These are phyloP conservation scores for Smithornis capensis DNA, from an alignment of 2,113 vertebrate species.

Conservation along the genomic window DNA sequence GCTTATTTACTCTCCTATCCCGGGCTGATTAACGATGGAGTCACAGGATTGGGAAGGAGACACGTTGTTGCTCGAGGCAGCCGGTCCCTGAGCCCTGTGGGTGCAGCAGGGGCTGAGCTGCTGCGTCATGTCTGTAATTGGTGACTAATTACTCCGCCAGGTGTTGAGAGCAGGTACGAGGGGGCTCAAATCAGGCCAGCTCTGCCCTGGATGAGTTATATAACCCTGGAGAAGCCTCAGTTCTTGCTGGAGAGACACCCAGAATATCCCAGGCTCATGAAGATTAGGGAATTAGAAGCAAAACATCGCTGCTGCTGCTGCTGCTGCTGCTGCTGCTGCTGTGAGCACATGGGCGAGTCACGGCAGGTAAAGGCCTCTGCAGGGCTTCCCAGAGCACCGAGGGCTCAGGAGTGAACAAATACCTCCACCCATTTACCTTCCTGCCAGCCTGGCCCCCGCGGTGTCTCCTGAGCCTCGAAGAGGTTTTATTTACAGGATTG, in stretches of 20 bases:
- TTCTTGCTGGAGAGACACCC: not conserved
- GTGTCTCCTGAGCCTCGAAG: not conserved
- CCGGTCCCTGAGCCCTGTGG: not conserved
- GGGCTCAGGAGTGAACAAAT: not conserved
- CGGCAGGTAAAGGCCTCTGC: not conserved
- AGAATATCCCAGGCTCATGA: not conserved
- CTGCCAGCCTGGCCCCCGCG: not conserved
- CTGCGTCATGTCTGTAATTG: not conserved
- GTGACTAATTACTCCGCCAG: slow-evolving; percentile 23
- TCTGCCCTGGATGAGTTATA: not conserved
- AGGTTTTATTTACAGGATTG: not conserved
- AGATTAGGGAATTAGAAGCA: not conserved
- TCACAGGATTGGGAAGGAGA: not conserved
- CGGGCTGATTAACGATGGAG: not conserved
- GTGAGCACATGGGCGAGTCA: not conserved
- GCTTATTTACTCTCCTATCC: not conserved
- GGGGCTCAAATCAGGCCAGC: not conserved
- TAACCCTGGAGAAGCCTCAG: not conserved
- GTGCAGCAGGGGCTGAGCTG: not conserved
- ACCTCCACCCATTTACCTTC: not conserved
- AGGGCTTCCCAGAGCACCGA: not conserved
- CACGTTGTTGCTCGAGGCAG: not conserved
- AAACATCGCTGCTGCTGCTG: not conserved
- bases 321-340: not conserved
- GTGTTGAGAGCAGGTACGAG: not conserved